Evolutionary conservation across 2,888 invertebrate genomes (phyloP).

Genomic region (Hemistola chrysoprasaria): DNA sequence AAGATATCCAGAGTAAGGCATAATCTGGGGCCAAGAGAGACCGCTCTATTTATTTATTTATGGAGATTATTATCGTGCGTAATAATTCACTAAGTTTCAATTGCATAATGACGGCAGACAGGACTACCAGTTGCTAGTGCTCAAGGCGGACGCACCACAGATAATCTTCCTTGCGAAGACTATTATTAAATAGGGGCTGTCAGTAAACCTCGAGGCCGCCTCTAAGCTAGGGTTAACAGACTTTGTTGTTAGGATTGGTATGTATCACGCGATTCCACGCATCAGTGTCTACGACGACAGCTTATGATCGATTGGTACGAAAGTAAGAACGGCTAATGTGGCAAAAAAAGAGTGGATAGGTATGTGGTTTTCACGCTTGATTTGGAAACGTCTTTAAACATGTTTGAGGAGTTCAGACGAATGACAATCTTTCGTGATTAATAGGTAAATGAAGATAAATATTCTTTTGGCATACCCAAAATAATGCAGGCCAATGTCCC

Average conservation of each 20-base stretch:
- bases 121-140: constrained; percentile 71
- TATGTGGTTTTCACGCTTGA: no score
- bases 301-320: constrained; percentile 21
- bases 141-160: constrained; percentile 67
- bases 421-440: no score
- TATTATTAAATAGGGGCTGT: constrained; percentile 77
- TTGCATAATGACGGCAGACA: constrained; percentile 79
- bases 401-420: no score
- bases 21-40: constrained; percentile 49
- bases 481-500: no score
- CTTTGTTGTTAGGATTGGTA: constrained; percentile 17
- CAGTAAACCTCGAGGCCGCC: constrained; percentile 55
- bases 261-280: constrained; percentile 18
- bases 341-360: no score
- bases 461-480: no score
- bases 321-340: constrained; percentile 10
- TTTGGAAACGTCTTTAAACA: no score
- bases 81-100: constrained; percentile 82
- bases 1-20: constrained; percentile 40
- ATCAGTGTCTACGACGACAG: constrained; percentile 19
- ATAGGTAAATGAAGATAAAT: no score
- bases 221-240: constrained; percentile 24
- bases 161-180: constrained; percentile 69
- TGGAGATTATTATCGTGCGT: constrained; percentile 78
- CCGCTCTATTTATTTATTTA: constrained; percentile 74